Conservation (phyloP, 2,888 invertebrate species). For the Cheilosia vernalis region DNA sequence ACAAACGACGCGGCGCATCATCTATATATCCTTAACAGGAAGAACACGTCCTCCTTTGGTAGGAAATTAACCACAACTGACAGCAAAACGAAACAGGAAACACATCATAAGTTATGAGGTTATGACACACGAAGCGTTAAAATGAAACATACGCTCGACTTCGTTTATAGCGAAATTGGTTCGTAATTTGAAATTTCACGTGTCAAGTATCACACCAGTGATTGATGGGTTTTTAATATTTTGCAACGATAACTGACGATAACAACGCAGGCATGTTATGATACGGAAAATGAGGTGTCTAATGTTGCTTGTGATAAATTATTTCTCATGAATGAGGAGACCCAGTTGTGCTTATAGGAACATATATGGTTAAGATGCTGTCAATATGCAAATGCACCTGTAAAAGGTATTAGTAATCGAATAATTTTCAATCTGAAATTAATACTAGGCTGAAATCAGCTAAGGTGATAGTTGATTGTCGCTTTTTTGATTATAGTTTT, state of each 20-base stretch:
- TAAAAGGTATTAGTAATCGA: too few species aligned
- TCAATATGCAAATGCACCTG: too few species aligned
- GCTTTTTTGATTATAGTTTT: too few species aligned
- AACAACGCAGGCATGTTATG: neutral
- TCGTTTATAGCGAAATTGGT: slow-evolving; percentile 28
- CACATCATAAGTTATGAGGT: slow-evolving; percentile 5
- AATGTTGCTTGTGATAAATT: neutral
- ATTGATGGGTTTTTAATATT: slow-evolving; percentile 58
- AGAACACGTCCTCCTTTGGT: neutral
- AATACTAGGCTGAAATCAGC: too few species aligned
- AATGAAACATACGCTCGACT: slow-evolving; percentile 22
- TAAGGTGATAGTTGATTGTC: too few species aligned
- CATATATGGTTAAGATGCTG: too few species aligned
- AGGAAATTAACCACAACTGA: neutral
- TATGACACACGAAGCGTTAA: slow-evolving; percentile 32
- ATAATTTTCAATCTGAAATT: too few species aligned
- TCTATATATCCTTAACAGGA: too few species aligned
- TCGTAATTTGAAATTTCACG: slow-evolving; percentile 41
- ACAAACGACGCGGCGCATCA: too few species aligned
- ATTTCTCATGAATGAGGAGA: neutral
- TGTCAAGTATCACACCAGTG: slow-evolving; percentile 31
- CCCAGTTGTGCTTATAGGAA: too few species aligned
- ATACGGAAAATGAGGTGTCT: neutral
- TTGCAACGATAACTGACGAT: slow-evolving; percentile 13
- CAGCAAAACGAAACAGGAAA: neutral